phyloP scores from a whole-genome alignment of 2,888 invertebrate genomes.

The Saturnia pavonia region DNA sequence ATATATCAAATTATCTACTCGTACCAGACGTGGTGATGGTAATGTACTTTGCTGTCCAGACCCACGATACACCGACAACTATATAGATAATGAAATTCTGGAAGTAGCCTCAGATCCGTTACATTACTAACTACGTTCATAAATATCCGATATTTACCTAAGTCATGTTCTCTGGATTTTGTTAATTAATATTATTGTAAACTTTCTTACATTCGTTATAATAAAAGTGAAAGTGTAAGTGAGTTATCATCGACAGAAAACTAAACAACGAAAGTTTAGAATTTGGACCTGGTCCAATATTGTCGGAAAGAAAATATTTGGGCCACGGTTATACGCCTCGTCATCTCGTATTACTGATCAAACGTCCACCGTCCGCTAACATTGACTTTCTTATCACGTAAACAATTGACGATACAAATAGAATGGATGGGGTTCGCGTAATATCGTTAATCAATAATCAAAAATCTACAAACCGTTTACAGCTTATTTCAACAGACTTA shows the following conservation, averaged over 20 bases:
- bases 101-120: too few relatives aligned
- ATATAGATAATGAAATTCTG: too few relatives aligned
- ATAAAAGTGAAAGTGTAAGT: conserved; percentile 8
- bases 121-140: too few relatives aligned
- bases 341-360: conserved; percentile 69
- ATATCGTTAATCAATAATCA: conserved; percentile 42
- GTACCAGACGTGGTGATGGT: too few relatives aligned
- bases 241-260: conserved; percentile 42
- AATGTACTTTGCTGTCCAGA: too few relatives aligned
- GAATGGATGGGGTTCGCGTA: conserved; percentile 50
- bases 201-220: conserved; percentile 17
- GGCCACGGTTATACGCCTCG: conserved; percentile 71
- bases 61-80: too few relatives aligned
- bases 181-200: conserved; percentile 7
- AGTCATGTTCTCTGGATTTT: conserved; percentile 5
- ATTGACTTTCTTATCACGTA: conserved; percentile 75
- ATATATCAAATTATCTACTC: too few relatives aligned
- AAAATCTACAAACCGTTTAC: conserved; percentile 27
- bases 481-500: conserved; percentile 14
- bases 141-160: too few relatives aligned
- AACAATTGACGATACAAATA: conserved; percentile 65
- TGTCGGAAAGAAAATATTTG: conserved; percentile 67
- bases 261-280: conserved; percentile 64
- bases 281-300: conserved; percentile 73
- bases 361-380: conserved; percentile 73